Evolutionary conservation across 2,888 invertebrate species (phyloP).

Genomic region (Xylota segnis): DNA sequence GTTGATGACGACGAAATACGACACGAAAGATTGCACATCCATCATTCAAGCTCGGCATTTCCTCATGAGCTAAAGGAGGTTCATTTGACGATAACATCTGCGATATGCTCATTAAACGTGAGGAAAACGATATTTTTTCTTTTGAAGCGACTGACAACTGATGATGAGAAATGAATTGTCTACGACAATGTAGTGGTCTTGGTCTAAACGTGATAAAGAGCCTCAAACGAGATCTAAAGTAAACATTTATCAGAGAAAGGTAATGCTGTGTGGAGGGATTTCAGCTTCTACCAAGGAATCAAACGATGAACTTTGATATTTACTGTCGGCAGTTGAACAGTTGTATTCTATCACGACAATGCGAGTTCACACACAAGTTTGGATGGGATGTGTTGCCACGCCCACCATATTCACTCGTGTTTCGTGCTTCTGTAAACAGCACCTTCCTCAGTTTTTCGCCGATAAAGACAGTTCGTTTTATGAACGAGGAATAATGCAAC

Average conservation of each 20-base stretch:
- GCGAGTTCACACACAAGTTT: not conserved
- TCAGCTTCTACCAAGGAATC: too few relatives aligned
- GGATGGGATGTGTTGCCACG: not conserved
- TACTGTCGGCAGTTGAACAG: not conserved
- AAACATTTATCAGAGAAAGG: not conserved
- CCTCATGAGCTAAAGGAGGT: not conserved
- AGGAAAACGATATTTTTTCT: not conserved
- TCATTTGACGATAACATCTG: not conserved
- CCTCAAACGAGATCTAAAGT: not conserved
- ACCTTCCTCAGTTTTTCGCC: too few relatives aligned
- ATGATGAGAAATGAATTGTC: not conserved
- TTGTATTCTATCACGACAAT: too few relatives aligned
- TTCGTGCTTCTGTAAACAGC: too few relatives aligned
- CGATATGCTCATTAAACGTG: not conserved
- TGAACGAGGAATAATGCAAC: too few relatives aligned
- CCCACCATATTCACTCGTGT: too few relatives aligned
- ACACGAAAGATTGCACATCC: not conserved
- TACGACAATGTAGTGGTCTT: not conserved
- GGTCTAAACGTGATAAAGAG: too few relatives aligned
- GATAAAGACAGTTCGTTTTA: too few relatives aligned
- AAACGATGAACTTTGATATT: not conserved
- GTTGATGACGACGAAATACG: too few relatives aligned
- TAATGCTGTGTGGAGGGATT: not conserved
- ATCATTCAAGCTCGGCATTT: not conserved
- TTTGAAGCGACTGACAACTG: constrained; percentile 4